phyloP scores from a whole-genome alignment of 2,797 vertebrate genomes.

The Urocyon cinereoargenteus region DNA sequence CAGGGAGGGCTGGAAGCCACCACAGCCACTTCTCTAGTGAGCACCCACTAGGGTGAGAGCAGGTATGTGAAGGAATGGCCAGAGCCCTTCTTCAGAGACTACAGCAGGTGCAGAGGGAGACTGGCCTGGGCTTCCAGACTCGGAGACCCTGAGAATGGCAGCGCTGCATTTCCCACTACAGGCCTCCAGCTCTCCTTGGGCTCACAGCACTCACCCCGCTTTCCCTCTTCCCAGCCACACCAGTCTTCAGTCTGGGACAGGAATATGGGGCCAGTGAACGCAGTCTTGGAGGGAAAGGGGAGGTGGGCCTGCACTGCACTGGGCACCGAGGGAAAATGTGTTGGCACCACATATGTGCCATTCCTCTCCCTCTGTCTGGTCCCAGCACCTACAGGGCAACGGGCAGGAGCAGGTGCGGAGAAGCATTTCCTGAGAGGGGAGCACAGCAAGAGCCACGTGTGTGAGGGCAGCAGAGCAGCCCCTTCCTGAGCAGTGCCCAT shows the following conservation, averaged over 20 bases:
- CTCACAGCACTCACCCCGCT: neutral
- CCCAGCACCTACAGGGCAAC: neutral
- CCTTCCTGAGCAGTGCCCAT: neutral
- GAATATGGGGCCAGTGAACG: neutral
- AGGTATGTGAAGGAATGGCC: fast-evolving
- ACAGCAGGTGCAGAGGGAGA: fast-evolving
- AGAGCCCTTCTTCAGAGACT: neutral
- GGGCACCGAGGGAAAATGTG: neutral
- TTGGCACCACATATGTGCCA: fast-evolving
- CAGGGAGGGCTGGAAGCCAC: neutral
- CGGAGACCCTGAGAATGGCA: fast-evolving
- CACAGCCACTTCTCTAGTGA: neutral
- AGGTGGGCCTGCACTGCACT: neutral
- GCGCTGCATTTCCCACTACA: neutral
- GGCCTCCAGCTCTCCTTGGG: neutral
- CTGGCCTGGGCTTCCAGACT: neutral
- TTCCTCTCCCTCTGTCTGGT: neutral
- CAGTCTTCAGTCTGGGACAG: no score
- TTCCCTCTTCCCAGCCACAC: neutral
- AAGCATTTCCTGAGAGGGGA: neutral
- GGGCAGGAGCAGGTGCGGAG: neutral
- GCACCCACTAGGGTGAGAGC: neutral
- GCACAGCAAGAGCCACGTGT: fast-evolving
- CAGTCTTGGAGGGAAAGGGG: neutral
- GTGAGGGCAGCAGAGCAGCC: fast-evolving